Base-by-base conservation (phyloP, 1,140 invertebrate species). In the Eueides isabella region DNA sequence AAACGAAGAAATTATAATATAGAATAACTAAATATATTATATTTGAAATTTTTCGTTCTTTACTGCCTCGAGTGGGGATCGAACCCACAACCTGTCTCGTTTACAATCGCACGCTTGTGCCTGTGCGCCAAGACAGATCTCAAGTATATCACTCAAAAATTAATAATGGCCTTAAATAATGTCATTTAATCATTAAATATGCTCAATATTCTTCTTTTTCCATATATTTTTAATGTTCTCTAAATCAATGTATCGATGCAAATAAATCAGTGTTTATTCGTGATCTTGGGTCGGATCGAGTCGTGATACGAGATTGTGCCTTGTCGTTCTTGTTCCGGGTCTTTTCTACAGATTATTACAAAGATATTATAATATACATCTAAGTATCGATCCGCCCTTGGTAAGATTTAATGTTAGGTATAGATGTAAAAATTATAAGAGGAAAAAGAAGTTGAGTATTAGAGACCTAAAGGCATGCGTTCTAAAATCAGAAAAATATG, bases 261-360 rank as follows among this genome's bases (percentile, higher is more conserved):
- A 75, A 80, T 69, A 77, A 72, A 78, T 76, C 67, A 69, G 48
- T 63, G 67, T 38, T 67, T 70, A 67, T 69, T 79, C 78, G 78
- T 80, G 78, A 80, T 78, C 78, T 62, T 26, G 73, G 67, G 75
- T 77, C 75, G 71, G 38, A 70, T 35, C 35, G 61, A 62, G 61
- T 76, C 78, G 78, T 76, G 78, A 77, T 79, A 76, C 71, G 63
- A 69, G 44, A 66, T 72, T 72, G 41, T 72, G 55, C 29, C 35
- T 67, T 72, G 71, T 72, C 44, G 48, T 29, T 55, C 48, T 55
- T 67, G 31, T 76, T 72, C 66, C 69, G 38, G 41, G 67, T 69
- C 61, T 69, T 55, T 55, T 55, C 48, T 55, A 55, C 48, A 55
- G 48, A 55, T 55, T 55, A 55, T 55, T 26, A 55, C 48, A 23